Base-by-base conservation (phyloP, 2,888 invertebrate genomes). In the Hyposoter didymator region DNA sequence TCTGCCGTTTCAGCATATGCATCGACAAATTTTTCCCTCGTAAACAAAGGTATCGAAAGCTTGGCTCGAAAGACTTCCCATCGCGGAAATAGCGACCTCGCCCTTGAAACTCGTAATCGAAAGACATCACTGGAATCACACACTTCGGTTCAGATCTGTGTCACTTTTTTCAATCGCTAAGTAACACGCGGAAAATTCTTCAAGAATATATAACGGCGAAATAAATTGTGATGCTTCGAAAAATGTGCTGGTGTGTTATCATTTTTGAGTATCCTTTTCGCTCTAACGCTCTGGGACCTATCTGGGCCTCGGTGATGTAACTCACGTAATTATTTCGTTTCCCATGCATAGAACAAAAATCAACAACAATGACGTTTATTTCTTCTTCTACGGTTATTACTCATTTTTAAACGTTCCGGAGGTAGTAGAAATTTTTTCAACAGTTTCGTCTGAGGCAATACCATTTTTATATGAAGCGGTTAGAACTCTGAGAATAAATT, bases 211-310 rank as follows among this genome's bases (percentile, higher is more conserved):
- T 74, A 74, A 78, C 73, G 47, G 70, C 10, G 17, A 74, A 79
- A n/a, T n/a, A n/a, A 79, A 75, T 62, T 14, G 72, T 79, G 70
- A 75, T 79, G 69, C 67, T 79, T 74, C 43, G 62, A 70, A 69
- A 73, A 78, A 45, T 55, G 5, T 62, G 35, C 12, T 43, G 62
- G 35, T 19, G 45, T 52, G 28, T 28, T 28, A 19, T 47, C 35
- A 43, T 28, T 28, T 47, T 73, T 35, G 22, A 55, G 72, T 75
- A 74, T 70, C 70, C 35, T 78, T 78, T 45, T 35, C 69, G 75
- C 69, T 84, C 52, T 32, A 72, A 80, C 75, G 84, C 75, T 80
- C 45, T 35, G 52, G 35, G 22, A 35, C 17, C 47, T 52, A 76
- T 84, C 28, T 67, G 75, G 47, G 70, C 32, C 75, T 45, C 35